Evolutionary conservation across 2,888 invertebrate genomes (phyloP).

Genomic region (Amiota minor): DNA sequence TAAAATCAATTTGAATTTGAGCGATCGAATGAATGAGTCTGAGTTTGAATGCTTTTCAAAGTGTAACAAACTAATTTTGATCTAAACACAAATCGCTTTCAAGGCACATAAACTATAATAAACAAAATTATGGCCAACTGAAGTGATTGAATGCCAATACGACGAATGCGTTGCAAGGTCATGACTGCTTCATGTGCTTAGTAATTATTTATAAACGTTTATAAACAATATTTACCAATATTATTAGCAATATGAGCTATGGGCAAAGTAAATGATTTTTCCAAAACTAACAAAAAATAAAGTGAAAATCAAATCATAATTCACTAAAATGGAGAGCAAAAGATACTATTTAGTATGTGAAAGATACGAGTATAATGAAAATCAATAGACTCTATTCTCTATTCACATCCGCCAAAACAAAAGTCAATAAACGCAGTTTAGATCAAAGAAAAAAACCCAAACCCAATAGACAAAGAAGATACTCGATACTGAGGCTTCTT

Average conservation of each 20-base stretch:
- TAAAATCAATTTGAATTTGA: too few species aligned
- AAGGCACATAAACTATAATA: neutral
- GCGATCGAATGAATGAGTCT: too few species aligned
- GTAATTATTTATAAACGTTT: neutral
- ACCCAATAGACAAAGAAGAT: neutral
- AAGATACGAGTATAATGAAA: too few species aligned
- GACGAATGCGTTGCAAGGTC: too few species aligned
- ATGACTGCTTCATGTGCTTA: neutral
- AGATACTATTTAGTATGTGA: neutral
- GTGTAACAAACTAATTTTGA: conserved; percentile 18
- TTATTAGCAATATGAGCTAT: neutral
- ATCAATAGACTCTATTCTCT: too few species aligned
- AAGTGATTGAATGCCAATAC: neutral
- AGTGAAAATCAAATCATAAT: conserved; percentile 1
- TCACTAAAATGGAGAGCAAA: neutral
- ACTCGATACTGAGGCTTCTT: too few species aligned
- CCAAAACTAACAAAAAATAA: neutral
- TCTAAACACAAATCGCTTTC: neutral
- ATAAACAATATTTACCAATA: neutral
- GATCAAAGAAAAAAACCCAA: neutral
- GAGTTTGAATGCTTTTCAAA: neutral
- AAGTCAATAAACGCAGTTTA: conserved; percentile 10
- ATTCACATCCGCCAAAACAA: conserved; percentile 6
- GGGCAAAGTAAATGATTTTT: neutral
- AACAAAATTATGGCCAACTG: neutral